Evolutionary conservation across 2,888 invertebrate species (phyloP), one percentile per base, ranked within the genome.

Genomic region (Drosophila robusta): DNA sequence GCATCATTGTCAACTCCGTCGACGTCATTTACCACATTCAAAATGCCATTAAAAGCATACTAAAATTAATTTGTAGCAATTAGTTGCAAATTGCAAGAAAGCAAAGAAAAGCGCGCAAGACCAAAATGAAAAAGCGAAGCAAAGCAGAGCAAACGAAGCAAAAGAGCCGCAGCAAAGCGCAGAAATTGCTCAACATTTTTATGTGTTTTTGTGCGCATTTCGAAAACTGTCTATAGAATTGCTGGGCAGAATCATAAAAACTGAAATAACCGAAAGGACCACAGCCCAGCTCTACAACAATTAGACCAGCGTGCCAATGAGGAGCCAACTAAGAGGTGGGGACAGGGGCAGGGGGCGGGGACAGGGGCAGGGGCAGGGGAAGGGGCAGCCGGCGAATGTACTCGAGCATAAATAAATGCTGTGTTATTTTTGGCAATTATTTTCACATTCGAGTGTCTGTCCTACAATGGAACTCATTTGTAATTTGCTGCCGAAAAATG

Each of bases 61-160:
- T 88, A 88, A 85, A 88, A 88, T 86, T 88, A 86, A 88, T 86
- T 88, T 87, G 87, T 86, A 74, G 85, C 85, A 86, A 86, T 86
- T 86, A 88, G 89, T 86, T 86, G 85, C 89, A 88, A 88, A 86
- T 86, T 85, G 89, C 87, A 73, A 79, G 78, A 80, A 76, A 81
- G 74, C 77, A 71, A 75, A 70, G 61, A 50, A 56, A 73, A 70
- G 24, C 29, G 39, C 29, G 26, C 11, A 39, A 26, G 11, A 38
- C 2, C 24, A 14, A 12, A 24, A 18, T 3, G 7, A 22, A 22
- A n/a, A 24, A 64, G 45, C 36, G 46, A 65, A 41, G 51, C 57
- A 50, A 42, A 34, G 56, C 45, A 42, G 36, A 45, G 42, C 42
- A 66, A 74, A 67, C 58, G 61, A 66, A 45, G 58, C 67, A 60